A percentile compares a stretch with the other conserved stretches of the same genome.
Conservation (phyloP, 2,113 vertebrate genomes). For the Nycticebus coucang region DNA sequence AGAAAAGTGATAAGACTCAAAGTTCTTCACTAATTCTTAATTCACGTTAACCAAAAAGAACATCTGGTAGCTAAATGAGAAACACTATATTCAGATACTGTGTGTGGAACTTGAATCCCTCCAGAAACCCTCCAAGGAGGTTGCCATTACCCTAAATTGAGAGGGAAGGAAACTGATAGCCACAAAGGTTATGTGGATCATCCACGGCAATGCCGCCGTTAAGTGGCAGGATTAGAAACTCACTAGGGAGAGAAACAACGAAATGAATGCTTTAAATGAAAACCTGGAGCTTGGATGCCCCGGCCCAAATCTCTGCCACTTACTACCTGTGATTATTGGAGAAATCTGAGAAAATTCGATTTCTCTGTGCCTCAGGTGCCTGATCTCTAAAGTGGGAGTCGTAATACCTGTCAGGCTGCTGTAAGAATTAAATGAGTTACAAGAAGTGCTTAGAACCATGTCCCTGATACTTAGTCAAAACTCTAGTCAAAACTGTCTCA, state of each 20-base stretch:
- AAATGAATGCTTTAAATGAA: fast-evolving
- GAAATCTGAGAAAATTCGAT: not conserved
- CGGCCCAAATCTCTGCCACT: fast-evolving
- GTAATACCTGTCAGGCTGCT: not conserved
- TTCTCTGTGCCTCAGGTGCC: not conserved
- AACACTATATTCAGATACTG: not conserved
- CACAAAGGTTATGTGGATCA: too few relatives aligned
- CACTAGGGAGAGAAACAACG: fast-evolving
- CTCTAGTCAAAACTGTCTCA: not conserved
- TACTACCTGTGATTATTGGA: not conserved
- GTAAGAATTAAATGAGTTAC: not conserved
- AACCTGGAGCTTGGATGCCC: not conserved
- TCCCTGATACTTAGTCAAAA: too few relatives aligned
- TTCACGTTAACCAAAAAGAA: not conserved
- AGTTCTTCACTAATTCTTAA: not conserved
- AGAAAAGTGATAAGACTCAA: not conserved
- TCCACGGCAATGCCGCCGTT: fast-evolving
- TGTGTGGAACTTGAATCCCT: fast-evolving
- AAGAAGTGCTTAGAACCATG: not conserved
- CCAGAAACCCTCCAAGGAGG: not conserved
- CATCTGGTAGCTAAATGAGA: not conserved
- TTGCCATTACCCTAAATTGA: not conserved
- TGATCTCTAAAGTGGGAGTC: not conserved
- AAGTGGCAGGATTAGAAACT: too few relatives aligned
- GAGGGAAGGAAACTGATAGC: not conserved